Conservation (phyloP, 2,888 invertebrate species). For the Drosophila nr. perissopoda region DNA sequence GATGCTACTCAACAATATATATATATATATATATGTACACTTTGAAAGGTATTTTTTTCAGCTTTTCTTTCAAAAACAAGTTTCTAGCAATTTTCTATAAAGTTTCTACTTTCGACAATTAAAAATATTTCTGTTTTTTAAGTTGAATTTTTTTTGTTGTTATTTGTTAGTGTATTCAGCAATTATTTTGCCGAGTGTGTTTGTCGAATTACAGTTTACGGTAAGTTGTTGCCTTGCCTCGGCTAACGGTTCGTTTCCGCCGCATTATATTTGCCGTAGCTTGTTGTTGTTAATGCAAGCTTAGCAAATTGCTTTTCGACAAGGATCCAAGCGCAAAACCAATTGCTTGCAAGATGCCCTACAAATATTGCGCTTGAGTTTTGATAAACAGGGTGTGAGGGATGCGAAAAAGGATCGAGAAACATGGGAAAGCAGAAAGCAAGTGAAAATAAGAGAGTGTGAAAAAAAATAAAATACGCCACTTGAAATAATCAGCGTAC, state of each 20-base stretch:
- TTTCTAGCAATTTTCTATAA: background rate
- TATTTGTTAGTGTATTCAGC: background rate
- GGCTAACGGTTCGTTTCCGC: constrained; percentile 8
- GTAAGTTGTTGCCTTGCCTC: background rate
- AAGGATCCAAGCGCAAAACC: background rate
- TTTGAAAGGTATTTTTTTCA: background rate
- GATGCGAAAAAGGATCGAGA: background rate
- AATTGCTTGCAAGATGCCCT: background rate
- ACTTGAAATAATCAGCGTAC: constrained; percentile 20
- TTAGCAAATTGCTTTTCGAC: constrained; percentile 45
- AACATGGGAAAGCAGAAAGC: background rate
- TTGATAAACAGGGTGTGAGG: background rate
- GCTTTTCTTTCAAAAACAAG: background rate
- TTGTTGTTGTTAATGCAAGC: constrained; percentile 42
- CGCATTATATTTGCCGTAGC: constrained; percentile 50
- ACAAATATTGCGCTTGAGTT: background rate
- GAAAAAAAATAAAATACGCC: background rate
- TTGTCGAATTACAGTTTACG: constrained; percentile 10
- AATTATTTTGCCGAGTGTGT: background rate
- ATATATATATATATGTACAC: background rate
- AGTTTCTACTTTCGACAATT: background rate
- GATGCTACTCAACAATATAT: background rate
- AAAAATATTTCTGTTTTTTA: background rate
- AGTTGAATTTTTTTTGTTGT: background rate
- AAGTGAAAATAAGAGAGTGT: background rate